phyloP scores from a whole-genome alignment of 1,140 invertebrate species.

The Drosophila littoralis region DNA sequence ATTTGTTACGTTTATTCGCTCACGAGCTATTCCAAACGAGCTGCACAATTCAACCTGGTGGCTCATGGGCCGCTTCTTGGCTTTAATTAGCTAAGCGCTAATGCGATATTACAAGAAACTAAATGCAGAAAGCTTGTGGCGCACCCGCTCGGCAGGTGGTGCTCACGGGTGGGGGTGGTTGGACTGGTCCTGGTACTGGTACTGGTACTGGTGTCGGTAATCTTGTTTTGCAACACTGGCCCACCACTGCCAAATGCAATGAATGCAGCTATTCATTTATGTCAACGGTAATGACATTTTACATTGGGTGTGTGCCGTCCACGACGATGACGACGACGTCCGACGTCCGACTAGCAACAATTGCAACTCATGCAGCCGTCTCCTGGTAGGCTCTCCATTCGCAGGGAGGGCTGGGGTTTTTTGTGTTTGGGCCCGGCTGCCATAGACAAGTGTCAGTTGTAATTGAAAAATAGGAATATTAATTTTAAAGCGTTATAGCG shows the following conservation, averaged over 20 bases:
- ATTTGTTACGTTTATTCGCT: slow-evolving; percentile 12
- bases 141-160: slow-evolving; percentile 7
- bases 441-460: slow-evolving; percentile 79
- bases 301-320: slow-evolving; percentile 73
- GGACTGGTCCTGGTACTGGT: too few relatives aligned
- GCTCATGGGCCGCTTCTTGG: slow-evolving; percentile 35
- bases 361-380: slow-evolving; percentile 36
- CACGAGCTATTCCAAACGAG: neutral
- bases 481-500: slow-evolving; percentile 66
- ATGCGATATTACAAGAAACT: slow-evolving; percentile 70
- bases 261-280: slow-evolving; percentile 83
- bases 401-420: neutral
- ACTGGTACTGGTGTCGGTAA: slow-evolving; percentile 8
- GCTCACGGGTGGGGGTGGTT: neutral
- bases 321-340: slow-evolving; percentile 20
- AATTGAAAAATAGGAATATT: slow-evolving; percentile 82
- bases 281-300: slow-evolving; percentile 82
- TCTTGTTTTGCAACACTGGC: slow-evolving; percentile 16
- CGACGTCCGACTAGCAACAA: slow-evolving; percentile 47
- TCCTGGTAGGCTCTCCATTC: slow-evolving; percentile 60
- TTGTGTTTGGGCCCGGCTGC: slow-evolving; percentile 55
- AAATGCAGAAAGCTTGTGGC: slow-evolving; percentile 37
- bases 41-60: neutral
- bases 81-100: slow-evolving; percentile 74
- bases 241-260: slow-evolving; percentile 74